Percentiles rank a stretch among this genome's conserved stretches.
Evolutionary conservation across 2,797 vertebrate genomes (phyloP).

Genomic region (Miopithecus talapoin): DNA sequence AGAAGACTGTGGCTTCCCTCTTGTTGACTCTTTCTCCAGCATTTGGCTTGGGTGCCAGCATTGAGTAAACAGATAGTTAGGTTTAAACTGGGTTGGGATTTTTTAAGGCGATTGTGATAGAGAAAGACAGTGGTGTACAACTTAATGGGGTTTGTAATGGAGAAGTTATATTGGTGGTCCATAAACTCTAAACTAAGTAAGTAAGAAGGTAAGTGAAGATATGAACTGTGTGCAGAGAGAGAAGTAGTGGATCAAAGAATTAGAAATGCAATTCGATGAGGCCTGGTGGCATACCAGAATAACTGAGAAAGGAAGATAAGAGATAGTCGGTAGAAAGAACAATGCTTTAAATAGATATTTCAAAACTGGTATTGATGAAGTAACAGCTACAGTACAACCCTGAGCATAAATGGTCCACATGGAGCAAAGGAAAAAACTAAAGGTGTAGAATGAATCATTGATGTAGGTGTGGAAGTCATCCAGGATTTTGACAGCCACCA

Average conservation of each 20-base stretch:
- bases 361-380: background rate
- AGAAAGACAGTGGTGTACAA: background rate
- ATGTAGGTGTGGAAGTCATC: background rate
- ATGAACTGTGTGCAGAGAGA: background rate
- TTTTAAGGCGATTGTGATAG: background rate
- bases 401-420: background rate
- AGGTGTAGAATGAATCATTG: background rate
- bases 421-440: background rate
- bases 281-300: background rate
- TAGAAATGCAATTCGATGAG: background rate
- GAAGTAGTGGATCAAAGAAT: background rate
- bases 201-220: background rate
- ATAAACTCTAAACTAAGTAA: background rate
- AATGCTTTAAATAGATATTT: background rate
- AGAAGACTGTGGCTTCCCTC: background rate
- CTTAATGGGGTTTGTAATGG: background rate
- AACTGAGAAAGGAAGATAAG: background rate
- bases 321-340: background rate
- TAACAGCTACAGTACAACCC: background rate
- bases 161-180: background rate
- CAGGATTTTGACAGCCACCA: background rate
- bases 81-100: background rate
- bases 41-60: background rate
- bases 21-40: background rate
- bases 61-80: background rate